These are phyloP conservation scores for Drosophila tropicalis DNA, from an alignment of 1,140 invertebrate species.

Conservation along the genomic window DNA sequence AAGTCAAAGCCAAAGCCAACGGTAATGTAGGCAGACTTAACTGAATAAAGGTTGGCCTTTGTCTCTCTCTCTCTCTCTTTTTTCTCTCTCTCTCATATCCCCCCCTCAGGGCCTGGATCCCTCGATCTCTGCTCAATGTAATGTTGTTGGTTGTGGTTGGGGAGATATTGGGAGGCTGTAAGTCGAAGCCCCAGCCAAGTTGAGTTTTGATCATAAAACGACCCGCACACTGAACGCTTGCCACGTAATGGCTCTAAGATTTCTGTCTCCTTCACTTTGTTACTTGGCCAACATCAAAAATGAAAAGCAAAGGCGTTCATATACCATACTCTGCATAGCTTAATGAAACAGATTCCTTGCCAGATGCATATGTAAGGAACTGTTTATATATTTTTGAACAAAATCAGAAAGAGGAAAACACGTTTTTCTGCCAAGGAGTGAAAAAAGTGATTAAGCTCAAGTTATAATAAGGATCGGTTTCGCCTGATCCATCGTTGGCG, in stretches of 20 bases:
- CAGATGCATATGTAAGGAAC: constrained; percentile 12
- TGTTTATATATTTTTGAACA: constrained; percentile 61
- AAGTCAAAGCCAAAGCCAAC: constrained; percentile 44
- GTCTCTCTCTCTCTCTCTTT: neutral
- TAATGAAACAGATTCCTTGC: neutral
- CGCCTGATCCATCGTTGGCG: too few species aligned
- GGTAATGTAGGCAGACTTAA: constrained; percentile 56
- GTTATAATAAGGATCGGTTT: constrained; percentile 54
- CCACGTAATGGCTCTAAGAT: constrained; percentile 52
- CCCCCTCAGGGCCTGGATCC: neutral
- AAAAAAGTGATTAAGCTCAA: constrained; percentile 56
- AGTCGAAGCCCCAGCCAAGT: constrained; percentile 3
- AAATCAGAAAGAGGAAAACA: constrained; percentile 39
- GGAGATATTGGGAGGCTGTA: constrained; percentile 27
- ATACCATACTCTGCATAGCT: constrained; percentile 13
- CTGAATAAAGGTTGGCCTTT: constrained; percentile 55
- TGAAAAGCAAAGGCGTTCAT: constrained; percentile 35
- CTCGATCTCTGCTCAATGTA: neutral
- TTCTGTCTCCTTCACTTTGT: constrained; percentile 31
- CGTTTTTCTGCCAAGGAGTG: constrained; percentile 53
- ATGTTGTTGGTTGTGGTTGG: constrained; percentile 37
- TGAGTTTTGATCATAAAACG: constrained; percentile 26
- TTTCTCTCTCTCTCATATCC: neutral
- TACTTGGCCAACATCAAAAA: constrained; percentile 27
- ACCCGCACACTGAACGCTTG: constrained; percentile 30